phyloP scores from a whole-genome alignment of 2,888 invertebrate species.

The Autographa gamma region DNA sequence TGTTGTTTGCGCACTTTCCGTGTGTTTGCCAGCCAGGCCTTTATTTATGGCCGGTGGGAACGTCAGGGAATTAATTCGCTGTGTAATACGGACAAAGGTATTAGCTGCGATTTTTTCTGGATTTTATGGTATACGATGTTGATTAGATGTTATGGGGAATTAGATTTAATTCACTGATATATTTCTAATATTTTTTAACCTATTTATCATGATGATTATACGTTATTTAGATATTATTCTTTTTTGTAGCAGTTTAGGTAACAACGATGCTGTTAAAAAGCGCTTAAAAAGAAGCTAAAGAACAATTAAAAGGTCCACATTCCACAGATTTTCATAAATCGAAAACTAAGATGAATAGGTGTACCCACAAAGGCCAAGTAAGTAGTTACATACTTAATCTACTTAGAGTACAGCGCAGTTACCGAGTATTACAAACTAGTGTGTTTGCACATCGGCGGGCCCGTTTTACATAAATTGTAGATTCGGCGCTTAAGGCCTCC shows the following conservation, averaged over 20 bases:
- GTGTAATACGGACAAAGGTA: slow-evolving; percentile 54
- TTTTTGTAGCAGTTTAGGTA: too few species aligned
- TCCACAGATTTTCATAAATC: background rate
- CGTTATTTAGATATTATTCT: too few species aligned
- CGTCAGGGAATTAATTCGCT: slow-evolving; percentile 74
- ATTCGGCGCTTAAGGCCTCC: slow-evolving; percentile 57
- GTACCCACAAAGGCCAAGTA: slow-evolving; percentile 48
- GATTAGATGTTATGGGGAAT: slow-evolving; percentile 40
- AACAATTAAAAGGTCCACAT: too few species aligned
- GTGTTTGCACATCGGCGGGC: slow-evolving; percentile 77
- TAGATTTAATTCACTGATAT: background rate
- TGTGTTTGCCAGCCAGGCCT: slow-evolving; percentile 81
- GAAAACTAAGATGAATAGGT: slow-evolving; percentile 33
- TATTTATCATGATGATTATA: background rate
- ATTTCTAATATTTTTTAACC: background rate
- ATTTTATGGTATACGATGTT: slow-evolving; percentile 26
- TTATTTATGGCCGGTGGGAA: slow-evolving; percentile 87
- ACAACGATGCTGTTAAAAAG: too few species aligned
- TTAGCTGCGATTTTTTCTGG: slow-evolving; percentile 44
- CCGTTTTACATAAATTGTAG: slow-evolving; percentile 85
- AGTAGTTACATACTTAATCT: slow-evolving; percentile 75
- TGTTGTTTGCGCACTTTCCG: slow-evolving; percentile 86
- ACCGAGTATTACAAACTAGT: slow-evolving; percentile 68
- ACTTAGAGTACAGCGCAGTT: slow-evolving; percentile 75
- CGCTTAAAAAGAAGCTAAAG: too few species aligned